Conservation (phyloP, 2,113 vertebrate species). For the Paedocypris sp. region DNA sequence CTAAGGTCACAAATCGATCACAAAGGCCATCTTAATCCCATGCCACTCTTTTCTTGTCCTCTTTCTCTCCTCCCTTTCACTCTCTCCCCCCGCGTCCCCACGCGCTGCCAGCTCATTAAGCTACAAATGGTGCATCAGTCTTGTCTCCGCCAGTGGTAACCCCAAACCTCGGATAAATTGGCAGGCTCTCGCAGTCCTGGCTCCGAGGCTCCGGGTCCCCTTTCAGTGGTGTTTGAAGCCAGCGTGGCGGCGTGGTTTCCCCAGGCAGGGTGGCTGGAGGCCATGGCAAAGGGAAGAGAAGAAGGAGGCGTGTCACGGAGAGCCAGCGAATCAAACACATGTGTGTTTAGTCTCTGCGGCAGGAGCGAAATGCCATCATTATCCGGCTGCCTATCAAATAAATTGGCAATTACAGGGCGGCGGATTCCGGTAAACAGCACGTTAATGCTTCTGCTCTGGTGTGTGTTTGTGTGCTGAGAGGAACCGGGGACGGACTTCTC, state of each 20-base stretch:
- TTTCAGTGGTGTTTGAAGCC: conserved; percentile 65
- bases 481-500: neutral
- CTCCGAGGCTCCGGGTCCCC: conserved; percentile 76
- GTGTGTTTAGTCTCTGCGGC: conserved; percentile 85
- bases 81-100: conserved; percentile 17
- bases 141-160: conserved; percentile 59
- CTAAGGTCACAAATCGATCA: conserved; percentile 7
- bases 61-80: neutral
- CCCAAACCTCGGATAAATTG: conserved; percentile 71
- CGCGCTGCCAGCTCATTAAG: conserved; percentile 80
- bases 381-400: conserved; percentile 99
- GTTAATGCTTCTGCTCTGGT: conserved; percentile 77
- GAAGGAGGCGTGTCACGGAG: conserved; percentile 71
- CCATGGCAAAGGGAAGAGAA: conserved; percentile 76
- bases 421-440: conserved; percentile 94
- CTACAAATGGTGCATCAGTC: conserved; percentile 80
- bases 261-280: conserved; percentile 61
- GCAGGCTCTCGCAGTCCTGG: conserved; percentile 74
- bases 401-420: conserved; percentile 98
- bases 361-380: conserved; percentile 98
- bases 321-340: conserved; percentile 70
- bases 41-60: neutral
- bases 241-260: conserved; percentile 51
- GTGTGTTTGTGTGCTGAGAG: conserved; percentile 37
- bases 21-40: conserved; percentile 32